Conservation (phyloP, 2,888 invertebrate genomes). For the Adelphocoris suturalis region DNA sequence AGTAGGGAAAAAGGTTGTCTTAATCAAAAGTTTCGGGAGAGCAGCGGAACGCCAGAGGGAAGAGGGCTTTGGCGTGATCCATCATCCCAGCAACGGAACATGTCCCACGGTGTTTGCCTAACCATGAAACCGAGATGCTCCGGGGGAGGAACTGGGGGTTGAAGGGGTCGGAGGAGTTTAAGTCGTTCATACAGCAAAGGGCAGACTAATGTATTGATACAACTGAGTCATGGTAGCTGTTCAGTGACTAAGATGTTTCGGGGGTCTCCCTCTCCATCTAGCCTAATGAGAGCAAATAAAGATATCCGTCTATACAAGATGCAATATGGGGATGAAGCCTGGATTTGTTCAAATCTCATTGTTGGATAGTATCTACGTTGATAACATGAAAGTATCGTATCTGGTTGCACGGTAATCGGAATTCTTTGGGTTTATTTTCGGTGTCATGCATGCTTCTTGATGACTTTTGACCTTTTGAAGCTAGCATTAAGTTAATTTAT, state of each 20-base stretch:
- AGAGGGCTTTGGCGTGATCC: constrained; percentile 59
- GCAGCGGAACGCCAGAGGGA: constrained; percentile 17
- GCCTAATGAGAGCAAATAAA: constrained; percentile 51
- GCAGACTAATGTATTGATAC: constrained; percentile 66
- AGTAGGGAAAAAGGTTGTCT: constrained; percentile 45
- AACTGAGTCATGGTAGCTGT: constrained; percentile 62
- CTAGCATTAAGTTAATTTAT: too few species aligned
- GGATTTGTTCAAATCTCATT: too few species aligned
- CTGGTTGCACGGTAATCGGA: too few species aligned
- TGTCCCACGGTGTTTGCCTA: constrained; percentile 67
- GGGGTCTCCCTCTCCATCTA: not conserved
- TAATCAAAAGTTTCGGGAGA: constrained; percentile 64
- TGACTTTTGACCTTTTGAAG: too few species aligned
- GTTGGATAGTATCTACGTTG: too few species aligned
- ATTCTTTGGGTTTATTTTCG: too few species aligned
- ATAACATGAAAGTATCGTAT: too few species aligned
- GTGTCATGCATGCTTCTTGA: too few species aligned
- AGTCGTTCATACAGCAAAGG: constrained; percentile 50
- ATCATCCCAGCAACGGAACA: constrained; percentile 61
- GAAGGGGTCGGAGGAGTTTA: not conserved
- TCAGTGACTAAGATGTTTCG: constrained; percentile 66
- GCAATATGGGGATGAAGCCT: not conserved
- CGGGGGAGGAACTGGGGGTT: not conserved
- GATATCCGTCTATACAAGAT: not conserved
- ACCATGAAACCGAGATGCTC: constrained; percentile 66